Evolutionary conservation across 2,888 invertebrate species (phyloP).

Genomic region (Odiellus spinosus): DNA sequence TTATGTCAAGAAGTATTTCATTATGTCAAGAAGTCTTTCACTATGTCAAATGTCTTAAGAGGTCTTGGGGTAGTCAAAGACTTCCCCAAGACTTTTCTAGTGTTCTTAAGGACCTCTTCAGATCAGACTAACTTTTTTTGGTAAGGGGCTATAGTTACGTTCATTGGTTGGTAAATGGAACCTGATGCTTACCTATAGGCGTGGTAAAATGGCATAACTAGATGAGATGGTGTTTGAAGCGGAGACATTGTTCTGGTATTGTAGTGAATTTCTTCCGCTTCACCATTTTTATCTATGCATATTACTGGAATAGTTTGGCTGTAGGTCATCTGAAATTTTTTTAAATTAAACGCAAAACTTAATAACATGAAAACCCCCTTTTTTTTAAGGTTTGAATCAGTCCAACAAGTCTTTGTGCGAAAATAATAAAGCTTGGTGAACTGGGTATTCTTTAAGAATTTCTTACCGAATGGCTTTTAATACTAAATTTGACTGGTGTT

Average conservation of each 20-base stretch:
- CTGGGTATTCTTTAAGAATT: too few relatives aligned
- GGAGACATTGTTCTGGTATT: conserved; percentile 29
- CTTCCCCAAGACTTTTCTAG: too few relatives aligned
- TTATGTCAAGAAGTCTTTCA: too few relatives aligned
- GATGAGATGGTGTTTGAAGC: conserved; percentile 25
- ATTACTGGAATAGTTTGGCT: conserved; percentile 26
- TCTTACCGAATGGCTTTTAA: conserved; percentile 13
- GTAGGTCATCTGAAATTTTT: conserved; percentile 23
- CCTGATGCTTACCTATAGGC: conserved; percentile 22
- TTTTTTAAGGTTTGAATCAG: too few relatives aligned
- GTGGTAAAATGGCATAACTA: conserved; percentile 27
- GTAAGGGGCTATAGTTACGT: neutral
- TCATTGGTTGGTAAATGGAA: neutral
- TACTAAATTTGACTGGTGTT: conserved; percentile 25
- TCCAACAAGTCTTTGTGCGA: too few relatives aligned
- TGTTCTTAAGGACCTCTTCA: too few relatives aligned
- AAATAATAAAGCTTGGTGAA: too few relatives aligned
- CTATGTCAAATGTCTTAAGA: too few relatives aligned
- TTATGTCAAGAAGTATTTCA: too few relatives aligned
- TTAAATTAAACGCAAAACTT: neutral
- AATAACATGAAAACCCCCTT: neutral
- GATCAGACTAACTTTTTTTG: too few relatives aligned
- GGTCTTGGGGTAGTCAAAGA: too few relatives aligned
- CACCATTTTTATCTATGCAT: conserved; percentile 24
- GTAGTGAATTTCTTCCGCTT: conserved; percentile 27